phyloP scores from a whole-genome alignment of 30 jellyfish, hydroid and myxozoan species.

The Chironex yamaguchii region DNA sequence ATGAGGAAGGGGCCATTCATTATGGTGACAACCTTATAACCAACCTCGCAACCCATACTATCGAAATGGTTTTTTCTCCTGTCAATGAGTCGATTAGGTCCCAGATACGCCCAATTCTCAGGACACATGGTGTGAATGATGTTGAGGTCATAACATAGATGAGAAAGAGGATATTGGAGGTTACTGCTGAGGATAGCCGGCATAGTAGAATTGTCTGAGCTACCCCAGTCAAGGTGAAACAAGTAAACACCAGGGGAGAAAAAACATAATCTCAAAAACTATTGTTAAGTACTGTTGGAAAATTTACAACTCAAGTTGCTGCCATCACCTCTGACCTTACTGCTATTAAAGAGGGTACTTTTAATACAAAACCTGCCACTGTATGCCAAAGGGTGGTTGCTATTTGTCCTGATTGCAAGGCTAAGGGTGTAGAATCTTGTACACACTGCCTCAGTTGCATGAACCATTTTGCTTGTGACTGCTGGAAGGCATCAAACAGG shows the following conservation, averaged over 20 bases:
- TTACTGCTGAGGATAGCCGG: too few relatives aligned
- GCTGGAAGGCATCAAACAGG: neutral
- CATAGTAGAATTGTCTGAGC: too few relatives aligned
- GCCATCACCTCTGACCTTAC: neutral
- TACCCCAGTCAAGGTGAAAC: neutral
- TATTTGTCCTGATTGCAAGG: neutral
- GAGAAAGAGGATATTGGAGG: neutral
- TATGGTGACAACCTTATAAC: neutral
- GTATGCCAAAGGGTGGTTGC: neutral
- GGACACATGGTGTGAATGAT: constrained; percentile 11
- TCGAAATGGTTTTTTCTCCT: constrained; percentile 41
- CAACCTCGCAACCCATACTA: constrained; percentile 13
- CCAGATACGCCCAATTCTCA: constrained; percentile 22
- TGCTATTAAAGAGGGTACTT: neutral
- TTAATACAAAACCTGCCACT: neutral
- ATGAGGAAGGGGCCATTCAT: constrained; percentile 6
- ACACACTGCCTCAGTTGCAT: neutral
- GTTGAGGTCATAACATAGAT: neutral
- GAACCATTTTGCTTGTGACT: neutral
- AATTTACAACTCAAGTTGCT: neutral
- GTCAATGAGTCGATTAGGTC: neutral
- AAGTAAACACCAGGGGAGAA: neutral
- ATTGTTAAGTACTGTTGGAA: neutral
- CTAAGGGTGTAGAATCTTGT: neutral
- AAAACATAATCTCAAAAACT: neutral